Evolutionary conservation across 2,888 invertebrate genomes (phyloP).

Genomic region (Drosophila neonasuta): DNA sequence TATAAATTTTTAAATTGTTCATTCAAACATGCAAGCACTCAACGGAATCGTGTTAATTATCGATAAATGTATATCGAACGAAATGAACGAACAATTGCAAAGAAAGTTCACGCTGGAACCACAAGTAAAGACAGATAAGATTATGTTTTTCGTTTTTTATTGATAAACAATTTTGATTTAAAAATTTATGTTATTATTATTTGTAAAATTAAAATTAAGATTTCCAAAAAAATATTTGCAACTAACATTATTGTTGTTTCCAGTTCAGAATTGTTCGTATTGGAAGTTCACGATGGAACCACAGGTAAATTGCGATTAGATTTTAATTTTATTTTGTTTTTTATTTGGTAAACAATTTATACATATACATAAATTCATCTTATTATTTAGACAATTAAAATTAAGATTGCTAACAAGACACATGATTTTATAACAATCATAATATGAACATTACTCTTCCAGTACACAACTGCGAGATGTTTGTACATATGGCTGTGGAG

Average conservation of each 20-base stretch:
- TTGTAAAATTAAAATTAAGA: slow-evolving; percentile 36
- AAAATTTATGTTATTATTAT: slow-evolving; percentile 44
- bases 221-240: slow-evolving; percentile 3
- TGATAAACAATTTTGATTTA: slow-evolving; percentile 20
- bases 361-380: slow-evolving; percentile 48
- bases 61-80: background rate
- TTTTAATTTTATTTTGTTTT: background rate
- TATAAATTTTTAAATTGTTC: background rate
- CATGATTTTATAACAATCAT: background rate
- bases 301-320: slow-evolving; percentile 13
- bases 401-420: slow-evolving; percentile 29
- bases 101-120: background rate
- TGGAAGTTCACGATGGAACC: too few relatives aligned
- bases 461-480: slow-evolving; percentile 39
- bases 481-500: slow-evolving; percentile 49
- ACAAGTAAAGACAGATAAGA: slow-evolving; percentile 11
- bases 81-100: background rate
- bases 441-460: slow-evolving; percentile 4
- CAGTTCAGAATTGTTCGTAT: background rate
- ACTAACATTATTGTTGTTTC: background rate
- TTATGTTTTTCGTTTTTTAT: slow-evolving; percentile 1
- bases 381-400: slow-evolving; percentile 40
- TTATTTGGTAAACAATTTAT: slow-evolving; percentile 13
- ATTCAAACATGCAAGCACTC: background rate
- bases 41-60: background rate